Conservation (phyloP, 1,140 invertebrate species). For the Trichonephila inaurata region DNA sequence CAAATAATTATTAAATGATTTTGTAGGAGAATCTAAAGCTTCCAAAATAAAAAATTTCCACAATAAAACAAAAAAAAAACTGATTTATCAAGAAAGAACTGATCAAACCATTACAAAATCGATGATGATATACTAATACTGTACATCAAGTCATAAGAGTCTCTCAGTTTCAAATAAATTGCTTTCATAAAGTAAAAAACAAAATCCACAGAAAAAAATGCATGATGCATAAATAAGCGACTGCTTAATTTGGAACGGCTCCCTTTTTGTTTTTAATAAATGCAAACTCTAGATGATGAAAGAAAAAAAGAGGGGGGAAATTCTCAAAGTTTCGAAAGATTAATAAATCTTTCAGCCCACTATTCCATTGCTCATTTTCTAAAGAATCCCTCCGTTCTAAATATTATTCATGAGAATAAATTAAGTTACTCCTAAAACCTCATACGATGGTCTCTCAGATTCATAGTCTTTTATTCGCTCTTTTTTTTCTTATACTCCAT, state of each 20-base stretch:
- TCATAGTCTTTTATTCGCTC: constrained; percentile 26
- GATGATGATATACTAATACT: no score
- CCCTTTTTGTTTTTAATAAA: constrained; percentile 20
- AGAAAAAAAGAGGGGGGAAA: neutral
- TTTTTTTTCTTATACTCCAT: neutral
- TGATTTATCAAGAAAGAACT: no score
- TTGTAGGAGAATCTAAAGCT: no score
- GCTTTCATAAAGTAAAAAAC: no score
- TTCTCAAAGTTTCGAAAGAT: constrained; percentile 7
- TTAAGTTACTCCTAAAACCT: constrained; percentile 48
- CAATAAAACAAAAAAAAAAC: no score
- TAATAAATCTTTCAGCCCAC: constrained; percentile 38
- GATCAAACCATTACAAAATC: no score
- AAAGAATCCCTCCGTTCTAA: neutral
- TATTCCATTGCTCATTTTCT: constrained; percentile 1
- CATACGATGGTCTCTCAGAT: constrained; percentile 7
- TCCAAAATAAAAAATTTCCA: no score
- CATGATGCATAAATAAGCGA: neutral
- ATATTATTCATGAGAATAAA: constrained; percentile 67
- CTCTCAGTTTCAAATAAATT: no score
- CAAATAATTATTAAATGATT: no score
- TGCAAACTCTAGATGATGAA: neutral
- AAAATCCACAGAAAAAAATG: neutral
- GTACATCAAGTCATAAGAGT: no score
- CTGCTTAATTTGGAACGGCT: neutral